A percentile compares a stretch with the other conserved stretches of the same genome.
Conservation (phyloP, 1,140 invertebrate genomes). For the Temnothorax nylanderi region DNA sequence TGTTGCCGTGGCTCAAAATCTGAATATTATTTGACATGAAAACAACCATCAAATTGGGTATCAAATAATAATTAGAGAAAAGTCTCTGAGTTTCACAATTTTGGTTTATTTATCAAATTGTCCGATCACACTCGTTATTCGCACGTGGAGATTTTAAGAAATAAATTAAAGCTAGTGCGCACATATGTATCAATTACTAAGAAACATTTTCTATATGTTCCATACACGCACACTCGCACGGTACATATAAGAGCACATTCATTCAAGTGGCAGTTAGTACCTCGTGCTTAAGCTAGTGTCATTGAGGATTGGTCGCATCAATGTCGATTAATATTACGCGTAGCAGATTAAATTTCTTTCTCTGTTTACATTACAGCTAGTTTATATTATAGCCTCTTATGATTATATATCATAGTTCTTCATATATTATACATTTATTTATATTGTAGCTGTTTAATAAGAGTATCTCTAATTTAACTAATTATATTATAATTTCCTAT, state of each 20-base stretch:
- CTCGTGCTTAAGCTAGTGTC: conserved; percentile 73
- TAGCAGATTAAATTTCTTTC: conserved; percentile 36
- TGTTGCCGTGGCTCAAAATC: not conserved
- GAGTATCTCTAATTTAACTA: not conserved
- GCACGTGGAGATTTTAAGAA: conserved; percentile 37
- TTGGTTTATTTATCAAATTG: conserved; percentile 56
- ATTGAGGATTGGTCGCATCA: conserved; percentile 6
- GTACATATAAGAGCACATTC: conserved; percentile 67
- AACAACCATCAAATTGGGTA: not conserved
- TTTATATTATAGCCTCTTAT: not conserved
- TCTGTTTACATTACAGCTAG: conserved; percentile 15
- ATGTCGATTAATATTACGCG: conserved; percentile 15
- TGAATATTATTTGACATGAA: not conserved
- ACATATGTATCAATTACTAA: conserved; percentile 32
- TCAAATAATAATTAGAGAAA: conserved; percentile 3
- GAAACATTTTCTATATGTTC: conserved; percentile 30
- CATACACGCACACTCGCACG: conserved; percentile 8
- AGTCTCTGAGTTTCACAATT: conserved; percentile 12
- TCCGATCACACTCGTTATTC: conserved; percentile 35
- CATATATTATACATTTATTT: not conserved
- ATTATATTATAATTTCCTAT: not conserved
- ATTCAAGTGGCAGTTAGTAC: conserved; percentile 78
- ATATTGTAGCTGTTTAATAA: conserved; percentile 2
- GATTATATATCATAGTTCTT: not conserved
- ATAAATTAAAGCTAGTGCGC: conserved; percentile 48